Evolutionary conservation across 2,888 invertebrate genomes (phyloP).

Genomic region (Clunio marinus): DNA sequence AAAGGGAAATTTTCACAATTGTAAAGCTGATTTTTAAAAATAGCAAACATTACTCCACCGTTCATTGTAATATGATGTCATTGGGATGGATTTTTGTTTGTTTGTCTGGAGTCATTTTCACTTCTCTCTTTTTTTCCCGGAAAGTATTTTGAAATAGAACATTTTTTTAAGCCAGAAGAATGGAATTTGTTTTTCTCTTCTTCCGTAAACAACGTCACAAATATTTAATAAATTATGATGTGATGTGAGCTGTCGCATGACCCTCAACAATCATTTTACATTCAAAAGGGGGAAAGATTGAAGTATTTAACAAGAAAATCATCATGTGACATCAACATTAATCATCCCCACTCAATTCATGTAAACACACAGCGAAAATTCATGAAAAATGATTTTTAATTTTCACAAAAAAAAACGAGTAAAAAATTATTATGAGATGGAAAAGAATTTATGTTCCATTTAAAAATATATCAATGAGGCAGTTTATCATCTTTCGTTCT

Average conservation of each 20-base stretch:
- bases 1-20: background rate
- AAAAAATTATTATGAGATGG: background rate
- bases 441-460: constrained; percentile 25
- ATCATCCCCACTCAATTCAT: constrained; percentile 4
- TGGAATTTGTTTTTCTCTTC: too few relatives aligned
- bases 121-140: too few relatives aligned
- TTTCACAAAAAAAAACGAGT: background rate
- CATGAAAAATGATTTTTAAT: constrained; percentile 34
- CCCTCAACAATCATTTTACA: too few relatives aligned
- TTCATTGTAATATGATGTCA: background rate
- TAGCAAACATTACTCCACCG: constrained; percentile 6
- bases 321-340: too few relatives aligned
- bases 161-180: too few relatives aligned
- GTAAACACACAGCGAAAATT: constrained; percentile 25
- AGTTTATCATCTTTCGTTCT: constrained; percentile 32
- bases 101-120: constrained; percentile 17
- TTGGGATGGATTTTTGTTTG: background rate
- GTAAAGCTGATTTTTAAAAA: constrained; percentile 12
- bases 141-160: too few relatives aligned
- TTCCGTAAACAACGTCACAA: too few relatives aligned
- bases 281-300: too few relatives aligned
- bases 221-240: too few relatives aligned
- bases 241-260: too few relatives aligned
- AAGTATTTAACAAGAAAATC: too few relatives aligned
- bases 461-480: constrained; percentile 33